Percentiles rank a stretch among this genome's conserved stretches.
Conservation (phyloP, 1,140 invertebrate species). For the Zaprionus taronus region DNA sequence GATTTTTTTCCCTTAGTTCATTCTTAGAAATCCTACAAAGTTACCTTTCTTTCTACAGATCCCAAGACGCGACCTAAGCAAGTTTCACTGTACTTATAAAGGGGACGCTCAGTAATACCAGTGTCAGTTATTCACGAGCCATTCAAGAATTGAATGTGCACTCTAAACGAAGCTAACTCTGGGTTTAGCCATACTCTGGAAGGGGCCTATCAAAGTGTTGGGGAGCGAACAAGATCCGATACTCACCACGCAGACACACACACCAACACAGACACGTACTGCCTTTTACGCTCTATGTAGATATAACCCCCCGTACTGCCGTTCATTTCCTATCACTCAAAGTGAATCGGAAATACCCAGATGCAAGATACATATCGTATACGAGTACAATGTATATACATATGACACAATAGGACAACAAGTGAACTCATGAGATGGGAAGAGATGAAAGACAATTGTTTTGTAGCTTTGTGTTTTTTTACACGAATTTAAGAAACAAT, state of each 20-base stretch:
- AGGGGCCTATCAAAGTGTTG: neutral
- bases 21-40: no score
- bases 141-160: constrained; percentile 10
- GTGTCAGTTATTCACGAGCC: neutral
- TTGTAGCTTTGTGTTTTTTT: constrained; percentile 74
- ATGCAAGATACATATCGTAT: neutral
- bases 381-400: neutral
- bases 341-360: neutral
- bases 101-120: neutral
- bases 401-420: neutral
- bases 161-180: constrained; percentile 22
- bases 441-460: constrained; percentile 21
- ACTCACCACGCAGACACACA: neutral
- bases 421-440: neutral
- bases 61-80: neutral
- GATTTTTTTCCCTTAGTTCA: no score
- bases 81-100: constrained; percentile 10
- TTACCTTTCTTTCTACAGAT: neutral
- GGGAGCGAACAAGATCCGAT: constrained; percentile 10
- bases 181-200: neutral
- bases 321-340: neutral
- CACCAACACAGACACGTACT: neutral
- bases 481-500: constrained; percentile 84
- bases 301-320: neutral
- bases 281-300: neutral